Evolutionary conservation across 1,140 invertebrate genomes (phyloP).

Genomic region (Polyergus mexicanus): DNA sequence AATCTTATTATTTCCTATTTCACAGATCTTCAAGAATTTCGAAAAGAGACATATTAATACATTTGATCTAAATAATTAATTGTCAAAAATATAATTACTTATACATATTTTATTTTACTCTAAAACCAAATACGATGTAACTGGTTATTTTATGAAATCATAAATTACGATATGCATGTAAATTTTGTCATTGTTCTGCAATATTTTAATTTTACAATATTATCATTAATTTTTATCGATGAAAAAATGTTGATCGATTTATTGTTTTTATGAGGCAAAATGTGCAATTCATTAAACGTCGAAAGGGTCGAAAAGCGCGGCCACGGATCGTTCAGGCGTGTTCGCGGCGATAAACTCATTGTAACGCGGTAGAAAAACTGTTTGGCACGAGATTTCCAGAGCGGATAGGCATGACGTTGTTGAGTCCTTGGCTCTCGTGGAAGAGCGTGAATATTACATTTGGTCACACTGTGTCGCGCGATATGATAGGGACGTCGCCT

Average conservation of each 20-base stretch:
- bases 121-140: not conserved
- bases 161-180: too few relatives aligned
- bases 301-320: conserved; percentile 50
- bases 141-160: not conserved
- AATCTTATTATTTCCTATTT: conserved; percentile 11
- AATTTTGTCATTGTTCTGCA: not conserved
- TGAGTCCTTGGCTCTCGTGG: conserved; percentile 49
- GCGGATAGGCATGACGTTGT: conserved; percentile 58
- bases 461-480: conserved; percentile 47
- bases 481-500: conserved; percentile 47
- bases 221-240: conserved; percentile 40
- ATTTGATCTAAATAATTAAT: not conserved
- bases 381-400: conserved; percentile 52
- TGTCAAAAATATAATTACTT: not conserved
- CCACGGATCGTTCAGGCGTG: conserved; percentile 35
- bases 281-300: conserved; percentile 36
- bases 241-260: conserved; percentile 37
- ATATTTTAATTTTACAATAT: conserved; percentile 23
- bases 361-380: conserved; percentile 51
- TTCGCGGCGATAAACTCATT: conserved; percentile 55
- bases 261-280: conserved; percentile 40
- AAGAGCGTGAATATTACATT: conserved; percentile 60
- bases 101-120: not conserved
- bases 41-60: not conserved
- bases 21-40: not conserved